Percentiles rank a stretch among this genome's conserved stretches.
phyloP scores from a whole-genome alignment of 2,888 invertebrate species.

The Dyspetes luteomarginatus region DNA sequence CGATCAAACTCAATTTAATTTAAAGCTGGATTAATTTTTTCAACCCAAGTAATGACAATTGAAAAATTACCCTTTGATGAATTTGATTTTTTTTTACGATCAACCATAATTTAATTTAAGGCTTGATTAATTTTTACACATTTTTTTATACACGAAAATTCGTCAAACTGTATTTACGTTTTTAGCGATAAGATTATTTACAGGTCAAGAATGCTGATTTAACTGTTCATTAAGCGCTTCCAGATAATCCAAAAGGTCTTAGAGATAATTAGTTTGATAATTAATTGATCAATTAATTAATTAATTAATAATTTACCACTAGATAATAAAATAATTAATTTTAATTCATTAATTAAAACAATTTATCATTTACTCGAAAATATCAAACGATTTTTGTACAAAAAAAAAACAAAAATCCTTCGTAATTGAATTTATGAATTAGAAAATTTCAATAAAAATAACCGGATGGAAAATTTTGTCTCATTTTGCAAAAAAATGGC shows the following conservation, averaged over 20 bases:
- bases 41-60: no score
- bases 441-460: no score
- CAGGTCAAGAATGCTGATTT: conserved; percentile 30
- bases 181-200: not conserved
- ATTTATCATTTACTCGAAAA: not conserved
- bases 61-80: no score
- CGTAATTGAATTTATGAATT: not conserved
- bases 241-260: conserved; percentile 54
- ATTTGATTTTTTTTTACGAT: not conserved
- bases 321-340: conserved; percentile 4
- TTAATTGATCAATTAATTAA: not conserved
- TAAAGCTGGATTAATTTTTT: no score
- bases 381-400: conserved; percentile 3
- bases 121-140: no score
- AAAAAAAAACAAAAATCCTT: not conserved
- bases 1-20: conserved; percentile 44
- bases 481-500: no score
- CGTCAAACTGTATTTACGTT: not conserved
- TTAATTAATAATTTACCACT: no score
- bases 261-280: conserved; percentile 12
- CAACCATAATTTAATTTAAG: no score
- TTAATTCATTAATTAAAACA: not conserved
- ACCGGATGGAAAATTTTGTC: no score
- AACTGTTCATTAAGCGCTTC: conserved; percentile 53
- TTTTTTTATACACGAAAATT: not conserved